Evolutionary conservation across 2,113 vertebrate genomes (phyloP), one percentile per base, ranked within the genome.

Genomic region (Acinonyx jubatus): DNA sequence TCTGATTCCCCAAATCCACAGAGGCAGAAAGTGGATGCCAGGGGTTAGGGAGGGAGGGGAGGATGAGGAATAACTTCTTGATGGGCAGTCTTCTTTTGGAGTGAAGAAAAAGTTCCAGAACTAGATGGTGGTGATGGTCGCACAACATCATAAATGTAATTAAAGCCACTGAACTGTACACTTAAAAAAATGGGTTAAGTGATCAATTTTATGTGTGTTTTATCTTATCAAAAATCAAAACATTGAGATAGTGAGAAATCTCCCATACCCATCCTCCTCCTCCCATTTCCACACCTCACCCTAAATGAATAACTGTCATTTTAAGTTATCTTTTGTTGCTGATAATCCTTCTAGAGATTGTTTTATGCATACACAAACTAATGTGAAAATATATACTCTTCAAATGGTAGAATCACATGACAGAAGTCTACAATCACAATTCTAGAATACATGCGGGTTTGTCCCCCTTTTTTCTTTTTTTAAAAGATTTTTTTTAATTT

Each of bases 351-450:
- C 57, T 71, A 96, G 83, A 68, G 71, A 81, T 86, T 55, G 55
- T 79, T 92, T 94, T 65, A 36, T 76, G 31, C 16, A 82, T 80
- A 66, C 36, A 86, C 45, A 93, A 86, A 89, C 69, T 80, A 94
- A 71, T 68, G 14, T 36, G 19, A 45, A 65, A 65, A n/a, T 6
- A 27, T 41, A 21, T 36, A 29, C 63, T 89, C 81, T 96, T 81
- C 36, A 96, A 88, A 66, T 91, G 85, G 55, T 63, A 36, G 50
- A 93, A 73, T 87, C 65, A 80, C 80, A 50, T 61, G 57, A 23
- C 57, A 79, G 88, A 68, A 69, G 83, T 88, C 68, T 69, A 81
- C 8, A 4, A 33, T 78, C 45, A 78, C 8, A 48, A 78, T 78
- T 78, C 76, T 50, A 78, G 29, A 19, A 19, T 78, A 50, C 41